Base-by-base conservation (phyloP, 2,113 vertebrate genomes). In the Aptenodytes patagonicus region DNA sequence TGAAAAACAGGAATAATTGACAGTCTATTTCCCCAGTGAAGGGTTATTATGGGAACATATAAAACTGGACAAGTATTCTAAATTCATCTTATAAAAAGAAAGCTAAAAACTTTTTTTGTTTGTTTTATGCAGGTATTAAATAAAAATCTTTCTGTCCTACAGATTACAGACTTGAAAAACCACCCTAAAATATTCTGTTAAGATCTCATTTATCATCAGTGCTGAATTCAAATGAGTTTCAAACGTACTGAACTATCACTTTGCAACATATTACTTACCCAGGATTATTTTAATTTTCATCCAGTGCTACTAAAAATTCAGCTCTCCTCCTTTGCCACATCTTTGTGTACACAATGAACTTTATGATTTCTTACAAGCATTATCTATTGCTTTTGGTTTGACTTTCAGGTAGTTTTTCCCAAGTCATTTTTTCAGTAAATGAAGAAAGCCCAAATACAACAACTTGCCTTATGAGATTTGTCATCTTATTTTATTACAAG, bases 161-260 rank as follows among this genome's bases (percentile, higher is more conserved):
- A 61, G 66, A 61, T 79, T 87, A 95, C 69, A 75, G 36, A 68
- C 61, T 96, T 80, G 58, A 90, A 95, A 71, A 94, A 26, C 21
- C 86, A 69, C 69, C 79, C 17, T 66, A 84, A 96, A 90, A 96
- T 84, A 96, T 94, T 95, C 92, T 85, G 68, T 79, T 96, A 97
- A 90, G 47, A 96, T 82, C 85, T 97, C 89, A 86, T 68, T 87
- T 73, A 65, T 36, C 88, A 73, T 61, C 26, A 5, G 13, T 89
- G 83, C 40, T 95, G 96, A 97, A 98, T 98, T 97, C 93, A 96
- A 97, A 98, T 96, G 84, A 97, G 93, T 96, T 97, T 97, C 78
- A 97, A 96, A 95, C 61, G 31, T 82, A 96, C 78, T 83, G 85
- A 96, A 97, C 92, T 96, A 97, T 93, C 62, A 21, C 90, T 94